Percentiles rank a stretch among this genome's conserved stretches.
phyloP scores from a whole-genome alignment of 2,888 invertebrate genomes.

The Alloplasta piceator region DNA sequence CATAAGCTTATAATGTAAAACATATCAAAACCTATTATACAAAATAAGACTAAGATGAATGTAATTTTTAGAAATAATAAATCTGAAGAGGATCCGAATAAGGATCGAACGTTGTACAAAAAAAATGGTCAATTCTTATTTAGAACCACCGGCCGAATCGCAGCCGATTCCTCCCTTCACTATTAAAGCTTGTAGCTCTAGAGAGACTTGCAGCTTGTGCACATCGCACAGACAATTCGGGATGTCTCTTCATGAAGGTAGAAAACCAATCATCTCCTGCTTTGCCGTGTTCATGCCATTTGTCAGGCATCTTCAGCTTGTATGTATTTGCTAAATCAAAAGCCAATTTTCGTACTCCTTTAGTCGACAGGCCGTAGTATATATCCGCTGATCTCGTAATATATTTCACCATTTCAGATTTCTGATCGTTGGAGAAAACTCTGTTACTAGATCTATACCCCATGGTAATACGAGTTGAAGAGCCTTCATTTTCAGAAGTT shows the following conservation, averaged over 20 bases:
- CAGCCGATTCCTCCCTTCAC: too few relatives aligned
- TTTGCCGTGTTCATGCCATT: constrained; percentile 67
- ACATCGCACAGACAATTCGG: constrained; percentile 68
- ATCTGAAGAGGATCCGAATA: too few relatives aligned
- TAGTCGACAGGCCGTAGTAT: constrained; percentile 67
- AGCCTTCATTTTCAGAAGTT: too few relatives aligned
- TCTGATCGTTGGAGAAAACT: constrained; percentile 60
- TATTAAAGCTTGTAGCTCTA: constrained; percentile 73
- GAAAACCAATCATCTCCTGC: constrained; percentile 76
- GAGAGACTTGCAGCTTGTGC: constrained; percentile 74
- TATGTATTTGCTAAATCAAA: constrained; percentile 62
- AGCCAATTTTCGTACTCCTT: constrained; percentile 67
- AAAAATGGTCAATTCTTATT: too few relatives aligned
- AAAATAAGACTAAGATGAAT: too few relatives aligned
- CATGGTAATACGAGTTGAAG: constrained; percentile 39
- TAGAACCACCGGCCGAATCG: too few relatives aligned
- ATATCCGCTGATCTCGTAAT: constrained; percentile 59
- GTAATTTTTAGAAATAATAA: too few relatives aligned
- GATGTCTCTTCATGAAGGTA: constrained; percentile 72
- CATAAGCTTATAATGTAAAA: too few relatives aligned
- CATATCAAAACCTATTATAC: too few relatives aligned
- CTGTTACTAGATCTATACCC: constrained; percentile 50
- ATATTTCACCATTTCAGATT: constrained; percentile 58
- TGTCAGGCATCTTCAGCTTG: constrained; percentile 62
- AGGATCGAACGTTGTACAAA: too few relatives aligned